Percentiles rank a stretch among this genome's conserved stretches.
phyloP scores from a whole-genome alignment of 1,140 invertebrate species.

The Nasonia giraulti region DNA sequence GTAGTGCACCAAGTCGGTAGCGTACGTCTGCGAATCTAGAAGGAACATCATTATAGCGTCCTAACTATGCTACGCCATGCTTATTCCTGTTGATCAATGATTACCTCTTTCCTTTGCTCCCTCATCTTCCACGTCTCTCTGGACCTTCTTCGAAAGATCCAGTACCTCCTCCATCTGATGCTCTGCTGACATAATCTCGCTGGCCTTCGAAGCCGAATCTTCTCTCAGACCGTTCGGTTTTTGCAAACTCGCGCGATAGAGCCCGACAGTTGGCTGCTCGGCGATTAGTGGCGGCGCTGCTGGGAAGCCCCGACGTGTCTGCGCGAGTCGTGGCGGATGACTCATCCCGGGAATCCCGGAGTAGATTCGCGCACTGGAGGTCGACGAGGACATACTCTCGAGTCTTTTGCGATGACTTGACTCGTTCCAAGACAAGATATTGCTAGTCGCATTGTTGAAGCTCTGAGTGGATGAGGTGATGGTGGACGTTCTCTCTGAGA shows the following conservation, averaged over 20 bases:
- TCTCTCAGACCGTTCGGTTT: not conserved
- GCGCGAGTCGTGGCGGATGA: not conserved
- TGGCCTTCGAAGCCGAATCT: not conserved
- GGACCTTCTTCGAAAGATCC: conserved; percentile 40
- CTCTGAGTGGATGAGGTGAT: not conserved
- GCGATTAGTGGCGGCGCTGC: not conserved
- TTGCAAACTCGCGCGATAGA: not conserved
- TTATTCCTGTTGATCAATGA: no score
- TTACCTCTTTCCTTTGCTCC: not conserved
- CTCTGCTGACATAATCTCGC: not conserved
- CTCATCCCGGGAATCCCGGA: not conserved
- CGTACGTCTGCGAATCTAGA: conserved; percentile 24
- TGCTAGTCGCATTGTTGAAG: not conserved
- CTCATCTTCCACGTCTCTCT: no score
- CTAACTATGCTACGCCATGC: no score
- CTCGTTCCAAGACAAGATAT: conserved; percentile 29
- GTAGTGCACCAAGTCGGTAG: conserved; percentile 47
- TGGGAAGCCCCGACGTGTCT: not conserved
- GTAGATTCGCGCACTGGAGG: not conserved
- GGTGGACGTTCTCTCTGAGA: conserved; percentile 24
- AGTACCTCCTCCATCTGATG: conserved; percentile 36
- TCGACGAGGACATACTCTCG: not conserved
- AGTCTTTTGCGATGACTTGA: conserved; percentile 12
- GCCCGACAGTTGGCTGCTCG: not conserved
- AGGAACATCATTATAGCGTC: not conserved